phyloP scores from a whole-genome alignment of 2,113 vertebrate genomes.

The Zapus hudsonius region DNA sequence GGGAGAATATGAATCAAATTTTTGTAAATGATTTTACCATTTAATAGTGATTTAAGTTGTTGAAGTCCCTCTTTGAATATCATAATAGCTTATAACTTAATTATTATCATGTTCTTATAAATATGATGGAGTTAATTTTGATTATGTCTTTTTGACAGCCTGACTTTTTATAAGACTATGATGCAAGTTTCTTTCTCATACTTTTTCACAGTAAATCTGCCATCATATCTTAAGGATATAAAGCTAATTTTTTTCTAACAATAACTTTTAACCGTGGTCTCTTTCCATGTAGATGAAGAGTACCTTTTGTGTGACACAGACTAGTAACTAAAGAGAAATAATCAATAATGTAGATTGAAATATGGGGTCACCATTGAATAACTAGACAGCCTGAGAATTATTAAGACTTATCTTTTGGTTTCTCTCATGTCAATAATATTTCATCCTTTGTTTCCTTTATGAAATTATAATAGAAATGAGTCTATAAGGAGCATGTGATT shows the following conservation, averaged over 20 bases:
- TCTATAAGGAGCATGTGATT: background rate
- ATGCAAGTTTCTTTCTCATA: background rate
- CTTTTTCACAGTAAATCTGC: conserved; percentile 25
- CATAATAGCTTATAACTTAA: conserved; percentile 42
- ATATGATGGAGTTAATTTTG: conserved; percentile 35
- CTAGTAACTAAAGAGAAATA: background rate
- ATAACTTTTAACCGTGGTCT: background rate
- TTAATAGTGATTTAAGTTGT: conserved; percentile 41
- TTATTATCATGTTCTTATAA: conserved; percentile 12
- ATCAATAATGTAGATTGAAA: background rate
- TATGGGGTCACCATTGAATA: background rate
- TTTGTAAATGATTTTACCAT: background rate
- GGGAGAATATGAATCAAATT: conserved; percentile 33
- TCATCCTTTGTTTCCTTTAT: background rate
- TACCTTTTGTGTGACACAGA: background rate
- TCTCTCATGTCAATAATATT: background rate
- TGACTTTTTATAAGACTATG: background rate
- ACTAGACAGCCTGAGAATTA: background rate
- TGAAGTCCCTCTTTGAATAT: background rate
- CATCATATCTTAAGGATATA: background rate
- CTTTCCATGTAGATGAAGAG: background rate
- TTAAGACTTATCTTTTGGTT: background rate
- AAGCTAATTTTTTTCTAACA: conserved; percentile 8
- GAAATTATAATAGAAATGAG: background rate
- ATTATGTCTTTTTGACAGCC: conserved; percentile 32